phyloP scores from a whole-genome alignment of 2,113 vertebrate species.

The Hippocampus comes region DNA sequence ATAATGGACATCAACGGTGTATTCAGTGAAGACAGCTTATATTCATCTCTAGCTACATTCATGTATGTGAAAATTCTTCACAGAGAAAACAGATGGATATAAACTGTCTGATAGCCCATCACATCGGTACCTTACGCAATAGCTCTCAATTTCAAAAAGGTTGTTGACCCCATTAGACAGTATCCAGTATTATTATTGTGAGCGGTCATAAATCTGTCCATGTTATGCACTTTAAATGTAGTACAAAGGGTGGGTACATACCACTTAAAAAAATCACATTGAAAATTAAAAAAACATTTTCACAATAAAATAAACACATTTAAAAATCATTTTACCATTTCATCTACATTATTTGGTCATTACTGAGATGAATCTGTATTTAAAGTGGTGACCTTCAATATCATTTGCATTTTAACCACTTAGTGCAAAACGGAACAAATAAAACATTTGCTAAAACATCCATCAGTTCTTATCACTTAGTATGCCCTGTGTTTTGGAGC shows the following conservation, averaged over 20 bases:
- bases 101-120: too few species aligned
- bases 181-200: background rate
- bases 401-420: too few species aligned
- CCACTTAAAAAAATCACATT: background rate
- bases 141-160: background rate
- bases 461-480: background rate
- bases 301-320: background rate
- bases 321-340: too few species aligned
- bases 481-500: background rate
- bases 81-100: too few species aligned
- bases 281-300: background rate
- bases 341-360: too few species aligned
- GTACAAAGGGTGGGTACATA: background rate
- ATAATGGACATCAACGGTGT: too few species aligned
- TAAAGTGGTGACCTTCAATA: too few species aligned
- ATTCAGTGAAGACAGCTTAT: too few species aligned
- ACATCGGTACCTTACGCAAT: too few species aligned
- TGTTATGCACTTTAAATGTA: background rate
- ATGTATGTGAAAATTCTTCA: too few species aligned
- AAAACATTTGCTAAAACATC: background rate
- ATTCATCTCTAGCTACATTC: too few species aligned
- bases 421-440: background rate
- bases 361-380: too few species aligned
- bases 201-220: background rate
- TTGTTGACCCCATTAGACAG: background rate